Conservation (phyloP, 2,888 invertebrate genomes). For the Microctonus brassicae region DNA sequence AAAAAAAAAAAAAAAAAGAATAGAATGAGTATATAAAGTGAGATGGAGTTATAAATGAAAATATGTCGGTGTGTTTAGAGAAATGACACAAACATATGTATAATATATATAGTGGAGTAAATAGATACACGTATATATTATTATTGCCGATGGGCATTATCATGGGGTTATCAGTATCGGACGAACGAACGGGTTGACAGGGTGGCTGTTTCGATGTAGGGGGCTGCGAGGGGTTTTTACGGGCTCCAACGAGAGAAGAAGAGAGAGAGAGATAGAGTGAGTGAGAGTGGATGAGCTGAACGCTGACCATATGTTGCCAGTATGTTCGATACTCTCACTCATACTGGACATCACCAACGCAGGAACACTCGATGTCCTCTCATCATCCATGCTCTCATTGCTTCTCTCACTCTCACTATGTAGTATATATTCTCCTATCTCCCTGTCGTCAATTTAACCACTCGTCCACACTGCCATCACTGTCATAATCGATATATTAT, state of each 20-base stretch:
- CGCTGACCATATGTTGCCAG: slow-evolving; percentile 61
- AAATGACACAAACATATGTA: slow-evolving; percentile 45
- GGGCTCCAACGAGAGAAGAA: neutral
- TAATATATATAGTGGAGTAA: neutral
- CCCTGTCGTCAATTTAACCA: slow-evolving; percentile 38
- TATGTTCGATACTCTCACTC: slow-evolving; percentile 62
- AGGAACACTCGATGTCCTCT: slow-evolving; percentile 22
- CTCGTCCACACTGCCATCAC: slow-evolving; percentile 51
- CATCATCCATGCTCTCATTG: slow-evolving; percentile 29
- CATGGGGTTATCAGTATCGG: slow-evolving; percentile 55
- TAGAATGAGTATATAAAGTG: neutral
- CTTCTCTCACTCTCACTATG: slow-evolving; percentile 36
- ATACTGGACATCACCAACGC: slow-evolving; percentile 55
- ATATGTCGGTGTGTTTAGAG: slow-evolving; percentile 48
- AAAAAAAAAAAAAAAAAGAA: neutral
- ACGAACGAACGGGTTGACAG: slow-evolving; percentile 36
- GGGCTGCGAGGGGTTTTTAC: neutral
- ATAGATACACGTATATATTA: neutral
- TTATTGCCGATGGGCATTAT: slow-evolving; percentile 53
- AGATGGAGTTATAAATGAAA: neutral
- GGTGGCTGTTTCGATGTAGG: slow-evolving; percentile 26
- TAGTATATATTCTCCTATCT: slow-evolving; percentile 14
- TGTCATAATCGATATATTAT: slow-evolving; percentile 67
- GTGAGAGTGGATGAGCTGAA: slow-evolving; percentile 35
- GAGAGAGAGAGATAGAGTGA: neutral